Evolutionary conservation across 2,113 vertebrate species (phyloP), one percentile per base, ranked within the genome.

Genomic region (Rhipidura dahli): DNA sequence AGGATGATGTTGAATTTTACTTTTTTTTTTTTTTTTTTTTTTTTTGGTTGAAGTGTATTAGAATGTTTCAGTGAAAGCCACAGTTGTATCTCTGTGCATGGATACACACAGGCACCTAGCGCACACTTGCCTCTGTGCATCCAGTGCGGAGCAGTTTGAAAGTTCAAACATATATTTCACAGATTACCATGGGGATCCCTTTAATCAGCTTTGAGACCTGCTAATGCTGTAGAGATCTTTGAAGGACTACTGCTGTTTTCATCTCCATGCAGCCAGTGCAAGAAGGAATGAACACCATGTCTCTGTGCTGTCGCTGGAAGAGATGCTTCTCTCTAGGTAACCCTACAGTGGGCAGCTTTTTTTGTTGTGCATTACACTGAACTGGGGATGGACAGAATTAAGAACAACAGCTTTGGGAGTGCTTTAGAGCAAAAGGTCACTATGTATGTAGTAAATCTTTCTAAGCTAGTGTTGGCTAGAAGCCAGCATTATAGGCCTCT

Each of bases 301-400:
- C 91, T 87, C 57, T 93, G 82, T 39, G 88, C 53, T 53, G 0
- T 19, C 24, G 53, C 91, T 97, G 97, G 96, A 98, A 90, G 84
- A 96, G 93, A 89, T 95, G 77, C 70, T 44, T 93, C 84, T 94
- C 91, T 47, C 82, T 96, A 97, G 97, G 97, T 98, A 98, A 98
- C 56, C 92, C 69, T 51, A 57, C 78, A 50, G 35, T 81, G 80
- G 65, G 54, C 61, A 83, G 80, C 49, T 64, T 53, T 63, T 93
- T 86, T 69, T 71, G 50, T 79, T 83, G 53, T 42, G 61, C 6
- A 0, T 88, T 39, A 30, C 47, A 10, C 51, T 35, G 51, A 49
- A 45, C 33, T 64, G 37, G n/a, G 69, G 84, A 35, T 56, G 53
- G 50, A 45, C 15, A 59, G 56, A 81, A 51, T 11, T 64, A n/a